Percentiles rank a stretch among this genome's conserved stretches.
phyloP scores from a whole-genome alignment of 2,888 invertebrate species.

The Meghimatium bilineatum region DNA sequence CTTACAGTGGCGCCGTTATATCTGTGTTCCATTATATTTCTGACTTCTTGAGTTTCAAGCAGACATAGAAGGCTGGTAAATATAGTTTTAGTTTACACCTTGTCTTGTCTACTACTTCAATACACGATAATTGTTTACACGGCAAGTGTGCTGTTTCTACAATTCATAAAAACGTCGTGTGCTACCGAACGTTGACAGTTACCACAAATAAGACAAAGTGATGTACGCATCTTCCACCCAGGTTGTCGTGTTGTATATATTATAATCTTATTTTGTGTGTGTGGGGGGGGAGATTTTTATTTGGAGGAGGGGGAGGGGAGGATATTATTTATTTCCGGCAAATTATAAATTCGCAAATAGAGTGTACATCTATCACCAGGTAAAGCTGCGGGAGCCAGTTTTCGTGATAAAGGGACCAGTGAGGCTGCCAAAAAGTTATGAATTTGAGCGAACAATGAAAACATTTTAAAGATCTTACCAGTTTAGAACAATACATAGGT shows the following conservation, averaged over 20 bases:
- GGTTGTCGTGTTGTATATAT: background rate
- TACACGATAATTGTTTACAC: background rate
- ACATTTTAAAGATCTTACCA: too few species aligned
- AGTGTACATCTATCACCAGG: too few species aligned
- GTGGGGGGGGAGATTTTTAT: too few species aligned
- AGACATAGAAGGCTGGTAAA: background rate
- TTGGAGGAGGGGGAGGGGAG: too few species aligned
- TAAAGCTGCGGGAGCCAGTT: too few species aligned
- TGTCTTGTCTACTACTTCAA: background rate
- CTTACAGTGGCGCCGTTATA: slow-evolving; percentile 2
- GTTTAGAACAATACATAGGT: too few species aligned
- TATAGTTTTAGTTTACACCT: background rate
- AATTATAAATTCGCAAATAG: too few species aligned
- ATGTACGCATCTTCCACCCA: background rate
- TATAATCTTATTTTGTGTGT: too few species aligned
- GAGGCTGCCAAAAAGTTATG: too few species aligned
- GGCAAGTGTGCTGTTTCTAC: background rate
- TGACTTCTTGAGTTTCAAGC: background rate
- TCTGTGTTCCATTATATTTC: background rate
- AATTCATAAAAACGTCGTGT: background rate
- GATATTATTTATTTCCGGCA: too few species aligned
- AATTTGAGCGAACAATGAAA: too few species aligned
- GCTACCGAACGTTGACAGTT: background rate
- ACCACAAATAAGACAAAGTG: background rate
- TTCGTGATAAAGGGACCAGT: too few species aligned